Evolutionary conservation across 2,888 invertebrate species (phyloP).

Genomic region (Pammene aurita): DNA sequence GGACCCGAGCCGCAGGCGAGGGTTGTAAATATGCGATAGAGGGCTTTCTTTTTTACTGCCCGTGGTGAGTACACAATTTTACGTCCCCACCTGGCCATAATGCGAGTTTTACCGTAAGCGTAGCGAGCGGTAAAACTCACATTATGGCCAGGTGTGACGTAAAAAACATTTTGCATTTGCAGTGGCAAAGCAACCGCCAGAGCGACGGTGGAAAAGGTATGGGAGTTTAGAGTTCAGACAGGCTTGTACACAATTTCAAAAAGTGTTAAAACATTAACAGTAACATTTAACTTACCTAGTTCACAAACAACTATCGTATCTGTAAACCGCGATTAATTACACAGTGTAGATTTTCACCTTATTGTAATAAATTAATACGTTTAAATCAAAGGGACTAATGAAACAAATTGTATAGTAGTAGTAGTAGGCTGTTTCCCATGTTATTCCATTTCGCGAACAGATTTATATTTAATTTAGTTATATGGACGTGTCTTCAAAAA

Average conservation of each 20-base stretch:
- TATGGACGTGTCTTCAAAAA: conserved; percentile 28
- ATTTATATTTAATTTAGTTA: conserved; percentile 3
- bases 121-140: no score
- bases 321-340: not conserved
- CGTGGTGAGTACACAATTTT: no score
- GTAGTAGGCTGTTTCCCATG: conserved; percentile 1
- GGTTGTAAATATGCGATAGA: no score
- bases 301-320: not conserved
- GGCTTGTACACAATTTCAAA: no score
- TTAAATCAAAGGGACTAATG: conserved; percentile 14
- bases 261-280: not conserved
- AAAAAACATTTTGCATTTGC: no score
- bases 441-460: conserved; percentile 5
- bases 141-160: no score
- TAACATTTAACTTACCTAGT: conserved; percentile 12
- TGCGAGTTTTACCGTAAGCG: no score
- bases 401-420: conserved; percentile 8
- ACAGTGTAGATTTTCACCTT: not conserved
- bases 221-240: not conserved
- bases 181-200: not conserved
- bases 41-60: no score
- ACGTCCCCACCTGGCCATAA: no score
- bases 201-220: not conserved
- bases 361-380: not conserved
- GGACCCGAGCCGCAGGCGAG: no score